Percentiles rank a stretch among this genome's conserved stretches.
Conservation (phyloP, 2,113 vertebrate species). For the Zosterops pallidus region DNA sequence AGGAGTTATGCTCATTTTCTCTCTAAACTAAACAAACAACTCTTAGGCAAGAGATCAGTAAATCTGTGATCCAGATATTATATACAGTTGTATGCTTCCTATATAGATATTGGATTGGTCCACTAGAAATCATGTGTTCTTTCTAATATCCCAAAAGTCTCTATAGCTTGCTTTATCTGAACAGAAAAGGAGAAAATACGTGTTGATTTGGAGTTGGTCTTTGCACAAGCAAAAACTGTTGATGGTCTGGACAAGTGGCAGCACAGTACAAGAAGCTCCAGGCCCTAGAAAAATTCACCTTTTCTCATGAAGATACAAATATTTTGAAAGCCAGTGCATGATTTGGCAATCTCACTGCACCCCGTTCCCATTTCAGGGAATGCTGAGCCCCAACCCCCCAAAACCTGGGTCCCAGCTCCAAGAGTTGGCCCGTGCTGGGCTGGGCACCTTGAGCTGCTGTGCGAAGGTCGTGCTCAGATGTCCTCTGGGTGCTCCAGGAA, state of each 20-base stretch:
- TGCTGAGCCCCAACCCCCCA: not conserved
- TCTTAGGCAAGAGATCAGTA: not conserved
- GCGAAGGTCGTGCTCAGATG: fast-evolving
- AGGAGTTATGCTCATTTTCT: not conserved
- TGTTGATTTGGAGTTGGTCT: not conserved
- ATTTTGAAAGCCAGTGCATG: not conserved
- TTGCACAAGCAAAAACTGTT: not conserved
- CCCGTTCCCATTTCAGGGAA: not conserved
- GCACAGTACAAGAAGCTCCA: not conserved
- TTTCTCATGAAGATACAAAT: not conserved
- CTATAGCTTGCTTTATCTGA: not conserved
- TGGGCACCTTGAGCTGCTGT: not conserved
- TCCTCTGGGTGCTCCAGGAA: not conserved
- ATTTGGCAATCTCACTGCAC: not conserved
- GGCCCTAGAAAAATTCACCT: not conserved
- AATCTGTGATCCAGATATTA: not conserved
- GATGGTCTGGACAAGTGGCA: not conserved
- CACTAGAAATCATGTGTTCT: not conserved
- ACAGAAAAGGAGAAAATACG: not conserved
- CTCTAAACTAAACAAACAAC: not conserved
- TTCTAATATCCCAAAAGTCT: not conserved
- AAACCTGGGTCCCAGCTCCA: not conserved
- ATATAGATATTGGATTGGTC: not conserved
- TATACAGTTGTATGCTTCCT: not conserved
- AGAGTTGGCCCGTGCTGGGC: not conserved